These are phyloP conservation scores for Brevimyrus niger DNA, from an alignment of 2,113 vertebrate species.

Conservation along the genomic window DNA sequence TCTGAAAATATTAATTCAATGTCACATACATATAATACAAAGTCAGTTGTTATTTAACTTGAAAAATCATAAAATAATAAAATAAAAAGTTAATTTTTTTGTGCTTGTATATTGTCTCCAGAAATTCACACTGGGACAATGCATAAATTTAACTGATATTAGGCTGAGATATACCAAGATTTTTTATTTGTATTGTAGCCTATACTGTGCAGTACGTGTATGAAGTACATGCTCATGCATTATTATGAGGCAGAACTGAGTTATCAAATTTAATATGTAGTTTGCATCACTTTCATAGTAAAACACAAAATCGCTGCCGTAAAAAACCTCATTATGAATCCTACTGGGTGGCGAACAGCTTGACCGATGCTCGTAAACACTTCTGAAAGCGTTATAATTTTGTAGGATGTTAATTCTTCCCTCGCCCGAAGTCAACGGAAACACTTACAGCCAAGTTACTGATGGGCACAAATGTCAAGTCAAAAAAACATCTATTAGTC, in stretches of 20 bases:
- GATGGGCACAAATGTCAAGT: neutral
- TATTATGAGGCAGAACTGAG: neutral
- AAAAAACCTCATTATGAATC: neutral
- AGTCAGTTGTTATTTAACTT: neutral
- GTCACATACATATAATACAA: neutral
- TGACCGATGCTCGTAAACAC: conserved; percentile 7
- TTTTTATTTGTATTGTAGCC: neutral
- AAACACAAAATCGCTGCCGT: neutral
- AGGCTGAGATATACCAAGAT: neutral
- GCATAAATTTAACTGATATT: neutral
- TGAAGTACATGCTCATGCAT: neutral
- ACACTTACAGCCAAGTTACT: neutral
- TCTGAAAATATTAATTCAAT: neutral
- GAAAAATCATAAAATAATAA: neutral
- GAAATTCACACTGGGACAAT: neutral
- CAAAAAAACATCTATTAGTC: neutral
- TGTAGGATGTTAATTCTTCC: neutral
- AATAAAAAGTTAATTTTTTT: neutral
- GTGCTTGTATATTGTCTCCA: neutral
- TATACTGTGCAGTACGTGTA: neutral
- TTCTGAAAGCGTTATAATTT: neutral
- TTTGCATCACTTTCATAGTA: neutral
- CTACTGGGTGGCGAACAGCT: neutral
- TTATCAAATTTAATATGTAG: neutral
- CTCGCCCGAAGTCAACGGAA: neutral